Base-by-base conservation (phyloP, 1,140 invertebrate genomes). In the Anastatus disparis region DNA sequence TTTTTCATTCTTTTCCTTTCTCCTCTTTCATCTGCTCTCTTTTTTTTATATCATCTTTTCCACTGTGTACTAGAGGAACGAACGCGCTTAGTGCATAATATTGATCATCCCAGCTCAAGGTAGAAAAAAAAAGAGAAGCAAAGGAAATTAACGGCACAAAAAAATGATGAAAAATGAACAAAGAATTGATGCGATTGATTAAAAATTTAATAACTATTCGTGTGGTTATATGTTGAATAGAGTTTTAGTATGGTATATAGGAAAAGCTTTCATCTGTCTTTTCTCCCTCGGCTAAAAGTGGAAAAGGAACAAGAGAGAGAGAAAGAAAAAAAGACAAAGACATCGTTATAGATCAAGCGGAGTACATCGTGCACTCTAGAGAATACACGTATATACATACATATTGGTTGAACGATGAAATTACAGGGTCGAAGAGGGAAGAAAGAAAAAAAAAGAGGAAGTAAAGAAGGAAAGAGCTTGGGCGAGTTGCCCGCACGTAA, bases 171-270 rank as follows among this genome's bases (percentile, higher is more conserved):
- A n/a, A n/a, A n/a, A 35, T 10, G 4, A 4, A 6, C 31, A 35
- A 10, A 35, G 31, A n/a, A 55, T 22, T 58, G 42, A 63, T 63
- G 44, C 44, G 59, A n/a, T 63, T 63, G 61, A 63, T 63, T 63
- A 63, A 63, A 63, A 63, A 63, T 48, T 63, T 63, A 63, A 63
- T 63, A 63, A 63, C 27, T 63, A 50, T 63, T 63, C 46, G 61
- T n/a, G 44, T 50, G 22, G 26, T 27, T 44, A 9, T 26, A 8
- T 40, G 40, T 9, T 44, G 3, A 9, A 13, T 3, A n/a, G 27
- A 55, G 27, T 35, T 31, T 44, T n/a, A 7, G 42, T 13, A 3
- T 44, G 42, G 42, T 9, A 35, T 35, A n/a, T n/a, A n/a, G n/a
- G n/a, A n/a, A n/a, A n/a, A n/a, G n/a, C n/a, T 35, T 35, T 35